Evolutionary conservation across 2,888 invertebrate genomes (phyloP).

Genomic region (Drosophila longiperda): DNA sequence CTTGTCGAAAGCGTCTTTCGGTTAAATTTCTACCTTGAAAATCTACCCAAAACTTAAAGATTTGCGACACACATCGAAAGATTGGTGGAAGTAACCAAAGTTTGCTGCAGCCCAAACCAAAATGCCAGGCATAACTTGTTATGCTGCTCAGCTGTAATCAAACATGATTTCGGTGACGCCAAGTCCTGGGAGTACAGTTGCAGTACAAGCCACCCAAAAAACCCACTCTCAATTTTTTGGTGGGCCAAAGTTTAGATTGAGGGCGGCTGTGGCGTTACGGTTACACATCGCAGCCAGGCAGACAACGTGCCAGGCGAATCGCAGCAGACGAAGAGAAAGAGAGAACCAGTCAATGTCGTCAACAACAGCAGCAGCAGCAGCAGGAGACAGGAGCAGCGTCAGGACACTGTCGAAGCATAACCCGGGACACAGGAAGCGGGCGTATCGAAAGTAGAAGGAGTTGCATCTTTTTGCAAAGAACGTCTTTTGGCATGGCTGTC

Average conservation of each 20-base stretch:
- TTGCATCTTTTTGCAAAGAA: conserved; percentile 46
- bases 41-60: conserved; percentile 61
- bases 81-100: conserved; percentile 20
- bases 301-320: conserved; percentile 74
- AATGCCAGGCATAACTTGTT: conserved; percentile 61
- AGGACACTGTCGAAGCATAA: conserved; percentile 2
- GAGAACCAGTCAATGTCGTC: conserved; percentile 73
- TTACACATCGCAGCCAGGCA: conserved; percentile 69
- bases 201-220: conserved; percentile 2
- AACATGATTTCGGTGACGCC: conserved; percentile 67
- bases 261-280: conserved; percentile 48
- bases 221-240: conserved; percentile 29
- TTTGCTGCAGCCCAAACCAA: conserved; percentile 13
- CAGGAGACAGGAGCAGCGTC: conserved; percentile 6
- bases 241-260: conserved; percentile 34
- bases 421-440: conserved; percentile 16
- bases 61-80: background rate
- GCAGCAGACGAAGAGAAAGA: conserved; percentile 43
- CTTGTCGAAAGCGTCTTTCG: conserved; percentile 59
- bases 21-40: conserved; percentile 66
- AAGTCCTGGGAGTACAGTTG: background rate
- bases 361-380: conserved; percentile 41
- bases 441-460: conserved; percentile 33
- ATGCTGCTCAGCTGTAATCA: conserved; percentile 77
- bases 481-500: conserved; percentile 61